phyloP scores from a whole-genome alignment of 2,797 vertebrate genomes.

The Ataeniobius toweri region DNA sequence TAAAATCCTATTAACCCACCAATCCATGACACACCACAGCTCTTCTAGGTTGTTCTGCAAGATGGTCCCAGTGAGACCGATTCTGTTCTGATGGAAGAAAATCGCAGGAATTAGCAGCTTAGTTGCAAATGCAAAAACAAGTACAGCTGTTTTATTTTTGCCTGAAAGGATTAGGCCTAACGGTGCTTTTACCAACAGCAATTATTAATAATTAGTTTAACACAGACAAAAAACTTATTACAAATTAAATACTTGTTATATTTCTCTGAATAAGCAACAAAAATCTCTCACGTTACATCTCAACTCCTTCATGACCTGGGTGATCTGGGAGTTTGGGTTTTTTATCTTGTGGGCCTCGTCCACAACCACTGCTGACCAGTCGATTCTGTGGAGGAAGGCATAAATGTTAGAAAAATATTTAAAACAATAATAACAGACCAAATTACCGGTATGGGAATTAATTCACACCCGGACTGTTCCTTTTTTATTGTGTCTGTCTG shows the following conservation, averaged over 20 bases:
- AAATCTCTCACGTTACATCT: conserved; percentile 81
- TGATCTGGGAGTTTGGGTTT: conserved; percentile 93
- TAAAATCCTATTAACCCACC: conserved; percentile 76
- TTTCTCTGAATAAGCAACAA: conserved; percentile 3
- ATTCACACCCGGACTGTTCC: too few relatives aligned
- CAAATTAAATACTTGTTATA: conserved; percentile 5
- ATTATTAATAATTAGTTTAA: background rate
- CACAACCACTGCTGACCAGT: conserved; percentile 93
- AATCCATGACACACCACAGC: conserved; percentile 98
- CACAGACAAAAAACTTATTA: background rate
- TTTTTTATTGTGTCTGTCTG: background rate
- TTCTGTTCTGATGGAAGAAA: conserved; percentile 72
- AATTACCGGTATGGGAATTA: too few relatives aligned
- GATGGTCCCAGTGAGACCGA: conserved; percentile 96
- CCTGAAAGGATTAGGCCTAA: background rate
- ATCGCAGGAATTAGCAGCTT: conserved; percentile 7
- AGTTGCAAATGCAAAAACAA: background rate
- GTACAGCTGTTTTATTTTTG: background rate
- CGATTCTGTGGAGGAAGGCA: conserved; percentile 75
- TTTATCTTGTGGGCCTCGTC: conserved; percentile 97
- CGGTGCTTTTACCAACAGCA: background rate
- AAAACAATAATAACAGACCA: background rate
- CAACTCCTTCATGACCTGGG: conserved; percentile 90
- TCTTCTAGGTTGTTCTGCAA: conserved; percentile 97
- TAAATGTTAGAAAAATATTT: background rate